A percentile compares a stretch with the other conserved stretches of the same genome.
These are phyloP conservation scores for Ophioderma brevispina DNA, from an alignment of 35 echinoderm and acorn worm genomes.

Conservation along the genomic window DNA sequence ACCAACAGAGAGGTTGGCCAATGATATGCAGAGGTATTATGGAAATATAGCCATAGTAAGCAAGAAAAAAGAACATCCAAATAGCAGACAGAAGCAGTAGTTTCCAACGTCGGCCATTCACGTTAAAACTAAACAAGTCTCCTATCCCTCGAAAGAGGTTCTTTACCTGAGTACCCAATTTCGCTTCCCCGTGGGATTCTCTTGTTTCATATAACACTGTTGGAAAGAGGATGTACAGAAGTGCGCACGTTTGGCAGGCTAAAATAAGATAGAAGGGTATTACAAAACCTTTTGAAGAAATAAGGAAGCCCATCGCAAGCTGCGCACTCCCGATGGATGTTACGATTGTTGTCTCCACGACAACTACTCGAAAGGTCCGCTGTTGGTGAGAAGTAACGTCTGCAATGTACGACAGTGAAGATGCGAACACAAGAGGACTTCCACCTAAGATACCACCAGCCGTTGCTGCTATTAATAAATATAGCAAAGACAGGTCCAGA, in stretches of 20 bases:
- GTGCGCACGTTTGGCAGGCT: background rate
- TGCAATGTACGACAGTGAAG: background rate
- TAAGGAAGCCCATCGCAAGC: conserved; percentile 32
- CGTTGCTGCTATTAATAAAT: background rate
- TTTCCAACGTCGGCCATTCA: background rate
- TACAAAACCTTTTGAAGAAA: conserved; percentile 8
- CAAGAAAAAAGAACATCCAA: background rate
- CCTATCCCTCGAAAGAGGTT: background rate
- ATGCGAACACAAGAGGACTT: background rate
- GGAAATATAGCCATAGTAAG: background rate
- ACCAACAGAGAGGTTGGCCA: conserved; percentile 51
- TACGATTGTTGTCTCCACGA: conserved; percentile 42
- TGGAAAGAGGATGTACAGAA: conserved; percentile 29
- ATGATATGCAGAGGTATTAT: conserved; percentile 20
- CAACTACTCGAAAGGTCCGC: conserved; percentile 15
- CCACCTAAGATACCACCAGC: background rate
- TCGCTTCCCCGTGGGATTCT: background rate
- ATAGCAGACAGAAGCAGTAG: background rate
- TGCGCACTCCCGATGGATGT: conserved; percentile 30
- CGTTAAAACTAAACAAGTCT: background rate
- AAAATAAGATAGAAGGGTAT: conserved; percentile 4
- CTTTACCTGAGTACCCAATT: background rate
- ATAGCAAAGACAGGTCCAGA: background rate
- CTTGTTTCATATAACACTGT: background rate
- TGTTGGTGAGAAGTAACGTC: background rate